Percentiles rank a stretch among this genome's conserved stretches.
Evolutionary conservation across 2,888 invertebrate genomes (phyloP).

Genomic region (Griposia aprilina): DNA sequence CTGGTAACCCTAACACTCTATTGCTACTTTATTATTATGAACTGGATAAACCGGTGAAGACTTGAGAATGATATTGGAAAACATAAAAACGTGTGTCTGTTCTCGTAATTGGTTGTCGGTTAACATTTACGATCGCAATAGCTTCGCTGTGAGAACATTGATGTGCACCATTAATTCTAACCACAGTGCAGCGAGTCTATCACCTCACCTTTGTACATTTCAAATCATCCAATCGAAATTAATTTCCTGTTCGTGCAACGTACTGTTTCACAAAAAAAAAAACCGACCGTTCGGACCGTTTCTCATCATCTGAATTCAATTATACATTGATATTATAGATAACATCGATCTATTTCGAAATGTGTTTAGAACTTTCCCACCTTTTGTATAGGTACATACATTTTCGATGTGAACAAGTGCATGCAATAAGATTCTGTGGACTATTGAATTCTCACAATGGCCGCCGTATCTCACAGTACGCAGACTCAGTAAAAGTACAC

Average conservation of each 20-base stretch:
- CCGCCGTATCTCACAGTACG: slow-evolving; percentile 56
- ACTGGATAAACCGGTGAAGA: slow-evolving; percentile 49
- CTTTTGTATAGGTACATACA: slow-evolving; percentile 63
- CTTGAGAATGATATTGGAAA: slow-evolving; percentile 42
- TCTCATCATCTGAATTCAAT: slow-evolving; percentile 32
- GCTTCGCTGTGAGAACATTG: slow-evolving; percentile 34
- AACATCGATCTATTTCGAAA: slow-evolving; percentile 53
- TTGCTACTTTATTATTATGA: slow-evolving; percentile 35
- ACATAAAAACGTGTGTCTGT: slow-evolving; percentile 57
- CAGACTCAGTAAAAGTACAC: slow-evolving; percentile 63
- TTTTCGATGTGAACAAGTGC: slow-evolving; percentile 65
- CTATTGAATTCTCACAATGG: slow-evolving; percentile 62
- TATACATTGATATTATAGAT: slow-evolving; percentile 39
- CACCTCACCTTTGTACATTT: slow-evolving; percentile 13
- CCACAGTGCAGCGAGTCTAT: slow-evolving; percentile 21
- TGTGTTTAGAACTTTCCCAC: slow-evolving; percentile 68
- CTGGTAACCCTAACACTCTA: slow-evolving; percentile 33
- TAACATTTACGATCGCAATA: slow-evolving; percentile 34
- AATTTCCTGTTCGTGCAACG: not conserved
- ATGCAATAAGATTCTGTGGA: slow-evolving; percentile 60
- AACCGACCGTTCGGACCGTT: not conserved
- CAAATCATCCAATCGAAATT: slow-evolving; percentile 3
- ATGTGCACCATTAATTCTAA: slow-evolving; percentile 38
- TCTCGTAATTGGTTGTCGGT: slow-evolving; percentile 41
- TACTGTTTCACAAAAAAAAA: slow-evolving; percentile 34